phyloP scores from a whole-genome alignment of 1,140 invertebrate species.

The Aphis craccivora region DNA sequence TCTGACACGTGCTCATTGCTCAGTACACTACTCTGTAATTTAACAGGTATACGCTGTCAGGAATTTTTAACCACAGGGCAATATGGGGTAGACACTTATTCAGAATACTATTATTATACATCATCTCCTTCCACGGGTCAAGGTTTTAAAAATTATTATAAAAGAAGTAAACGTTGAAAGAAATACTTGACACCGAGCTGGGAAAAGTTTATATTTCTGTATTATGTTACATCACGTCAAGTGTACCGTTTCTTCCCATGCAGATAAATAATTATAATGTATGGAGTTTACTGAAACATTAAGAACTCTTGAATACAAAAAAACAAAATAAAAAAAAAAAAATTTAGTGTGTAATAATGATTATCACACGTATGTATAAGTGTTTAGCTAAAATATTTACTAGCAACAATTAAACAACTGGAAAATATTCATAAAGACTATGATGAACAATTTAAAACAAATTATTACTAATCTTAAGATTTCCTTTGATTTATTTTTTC shows the following conservation, averaged over 20 bases:
- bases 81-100: conserved; percentile 6
- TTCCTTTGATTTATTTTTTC: no score
- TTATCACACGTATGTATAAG: not conserved
- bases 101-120: not conserved
- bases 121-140: not conserved
- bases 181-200: not conserved
- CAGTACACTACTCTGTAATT: not conserved
- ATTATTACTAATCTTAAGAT: no score
- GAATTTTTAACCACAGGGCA: conserved; percentile 8
- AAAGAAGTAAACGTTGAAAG: conserved; percentile 11
- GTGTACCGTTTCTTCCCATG: not conserved
- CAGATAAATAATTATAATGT: conserved; percentile 7
- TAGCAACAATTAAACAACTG: not conserved
- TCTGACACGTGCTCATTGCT: not conserved
- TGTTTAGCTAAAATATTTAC: not conserved
- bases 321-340: not conserved
- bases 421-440: not conserved
- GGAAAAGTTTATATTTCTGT: not conserved
- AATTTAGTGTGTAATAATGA: not conserved
- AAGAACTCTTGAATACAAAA: not conserved
- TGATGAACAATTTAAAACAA: not conserved
- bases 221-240: not conserved
- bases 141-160: conserved; percentile 8
- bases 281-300: not conserved
- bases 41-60: not conserved